These are phyloP conservation scores for Mantis religiosa DNA, from an alignment of 2,888 invertebrate genomes.

Conservation along the genomic window DNA sequence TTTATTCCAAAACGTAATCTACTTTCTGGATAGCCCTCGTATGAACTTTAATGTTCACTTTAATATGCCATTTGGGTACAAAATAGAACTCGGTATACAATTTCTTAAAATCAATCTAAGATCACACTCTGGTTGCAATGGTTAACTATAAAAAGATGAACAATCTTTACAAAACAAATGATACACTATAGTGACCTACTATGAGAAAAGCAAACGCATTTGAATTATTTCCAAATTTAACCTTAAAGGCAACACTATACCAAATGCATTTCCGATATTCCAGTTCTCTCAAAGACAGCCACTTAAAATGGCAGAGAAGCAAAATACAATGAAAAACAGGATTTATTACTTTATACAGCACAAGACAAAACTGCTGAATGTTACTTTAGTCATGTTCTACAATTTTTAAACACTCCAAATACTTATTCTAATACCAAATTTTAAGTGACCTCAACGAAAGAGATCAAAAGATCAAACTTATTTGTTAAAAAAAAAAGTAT, in stretches of 20 bases:
- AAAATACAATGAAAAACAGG: slow-evolving; percentile 13
- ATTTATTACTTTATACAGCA: slow-evolving; percentile 36
- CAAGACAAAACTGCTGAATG: slow-evolving; percentile 38
- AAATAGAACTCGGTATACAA: slow-evolving; percentile 28
- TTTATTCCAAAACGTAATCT: no score
- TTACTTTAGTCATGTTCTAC: slow-evolving; percentile 33
- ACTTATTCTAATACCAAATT: slow-evolving; percentile 16
- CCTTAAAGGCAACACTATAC: background rate
- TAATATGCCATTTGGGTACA: slow-evolving; percentile 29
- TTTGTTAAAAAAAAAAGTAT: slow-evolving; percentile 12
- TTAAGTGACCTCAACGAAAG: background rate
- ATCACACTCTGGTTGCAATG: background rate
- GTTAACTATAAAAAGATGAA: slow-evolving; percentile 6
- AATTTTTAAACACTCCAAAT: slow-evolving; percentile 20
- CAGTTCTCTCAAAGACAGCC: slow-evolving; percentile 10
- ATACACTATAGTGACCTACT: slow-evolving; percentile 1
- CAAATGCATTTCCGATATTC: slow-evolving; percentile 2
- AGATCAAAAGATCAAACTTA: slow-evolving; percentile 3
- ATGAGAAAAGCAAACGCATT: background rate
- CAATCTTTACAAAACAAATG: slow-evolving; percentile 11
- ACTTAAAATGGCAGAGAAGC: slow-evolving; percentile 8
- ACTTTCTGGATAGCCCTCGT: no score
- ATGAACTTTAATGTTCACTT: background rate
- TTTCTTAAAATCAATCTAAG: slow-evolving; percentile 19
- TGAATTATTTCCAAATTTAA: background rate